A percentile compares a stretch with the other conserved stretches of the same genome.
These are phyloP conservation scores for Holotrichia oblita DNA, from an alignment of 1,140 invertebrate genomes.

Conservation along the genomic window DNA sequence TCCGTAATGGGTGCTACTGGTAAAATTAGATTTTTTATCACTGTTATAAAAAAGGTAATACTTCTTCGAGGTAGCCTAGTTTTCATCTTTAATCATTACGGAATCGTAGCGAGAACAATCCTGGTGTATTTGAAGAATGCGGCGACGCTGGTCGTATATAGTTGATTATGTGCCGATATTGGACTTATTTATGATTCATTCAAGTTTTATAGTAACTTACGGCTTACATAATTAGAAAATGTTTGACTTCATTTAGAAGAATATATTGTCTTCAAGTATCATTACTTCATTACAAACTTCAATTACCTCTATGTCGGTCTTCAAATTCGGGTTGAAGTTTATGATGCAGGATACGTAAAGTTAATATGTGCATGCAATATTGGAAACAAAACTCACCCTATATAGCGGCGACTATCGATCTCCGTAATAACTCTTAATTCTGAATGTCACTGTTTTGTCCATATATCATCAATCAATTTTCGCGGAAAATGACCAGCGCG, in stretches of 20 bases:
- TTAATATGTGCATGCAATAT: constrained; percentile 17
- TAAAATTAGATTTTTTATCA: too few species aligned
- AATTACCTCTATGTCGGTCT: too few species aligned
- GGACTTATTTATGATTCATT: too few species aligned
- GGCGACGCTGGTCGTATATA: not conserved
- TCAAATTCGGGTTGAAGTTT: too few species aligned
- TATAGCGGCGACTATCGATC: constrained; percentile 33
- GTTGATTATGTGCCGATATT: constrained; percentile 17
- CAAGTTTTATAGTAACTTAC: too few species aligned
- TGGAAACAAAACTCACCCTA: constrained; percentile 6
- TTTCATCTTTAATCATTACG: constrained; percentile 33
- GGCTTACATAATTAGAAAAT: too few species aligned
- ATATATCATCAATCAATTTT: constrained; percentile 53
- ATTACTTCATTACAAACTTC: too few species aligned
- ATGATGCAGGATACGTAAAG: too few species aligned
- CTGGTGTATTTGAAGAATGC: not conserved
- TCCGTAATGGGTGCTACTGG: constrained; percentile 31
- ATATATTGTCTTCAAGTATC: too few species aligned
- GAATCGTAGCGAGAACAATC: not conserved
- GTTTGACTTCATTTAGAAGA: too few species aligned
- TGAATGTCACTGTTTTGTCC: constrained; percentile 39
- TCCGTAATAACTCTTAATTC: constrained; percentile 38
- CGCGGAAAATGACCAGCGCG: constrained; percentile 53
- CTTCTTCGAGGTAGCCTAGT: constrained; percentile 15
- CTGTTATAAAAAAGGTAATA: constrained; percentile 31